A percentile compares a stretch with the other conserved stretches of the same genome.
Conservation (phyloP, 2,113 vertebrate species). For the Anarhynchus alexandrinus region DNA sequence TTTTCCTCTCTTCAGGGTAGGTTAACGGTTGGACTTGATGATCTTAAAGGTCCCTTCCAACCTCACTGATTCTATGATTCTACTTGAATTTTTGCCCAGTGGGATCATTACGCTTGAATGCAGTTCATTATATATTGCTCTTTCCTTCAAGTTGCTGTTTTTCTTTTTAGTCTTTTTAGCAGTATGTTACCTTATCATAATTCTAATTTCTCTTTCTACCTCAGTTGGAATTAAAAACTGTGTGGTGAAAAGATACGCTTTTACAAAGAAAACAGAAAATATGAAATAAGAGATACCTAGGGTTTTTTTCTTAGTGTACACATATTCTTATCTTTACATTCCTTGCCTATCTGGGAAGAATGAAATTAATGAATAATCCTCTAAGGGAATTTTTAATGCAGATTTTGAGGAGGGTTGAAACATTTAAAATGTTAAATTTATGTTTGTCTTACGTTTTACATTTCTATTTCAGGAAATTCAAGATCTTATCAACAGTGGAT, state of each 20-base stretch:
- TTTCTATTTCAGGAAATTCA: slow-evolving; percentile 81
- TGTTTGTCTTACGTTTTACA: not conserved
- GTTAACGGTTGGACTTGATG: too few relatives aligned
- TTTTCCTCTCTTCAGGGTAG: too few relatives aligned
- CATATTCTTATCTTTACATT: not conserved
- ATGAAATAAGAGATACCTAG: not conserved
- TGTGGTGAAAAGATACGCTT: not conserved
- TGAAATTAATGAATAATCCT: not conserved
- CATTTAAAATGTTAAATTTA: not conserved
- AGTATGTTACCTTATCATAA: not conserved
- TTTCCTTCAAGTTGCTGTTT: not conserved
- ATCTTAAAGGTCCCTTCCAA: too few relatives aligned
- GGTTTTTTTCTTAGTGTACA: not conserved
- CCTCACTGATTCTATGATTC: too few relatives aligned
- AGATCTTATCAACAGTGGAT: slow-evolving; percentile 95
- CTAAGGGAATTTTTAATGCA: not conserved
- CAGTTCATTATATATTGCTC: not conserved
- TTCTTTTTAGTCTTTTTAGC: not conserved
- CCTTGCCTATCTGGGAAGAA: not conserved
- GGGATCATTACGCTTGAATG: not conserved
- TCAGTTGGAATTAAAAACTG: not conserved
- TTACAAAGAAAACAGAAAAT: not conserved
- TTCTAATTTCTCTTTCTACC: not conserved
- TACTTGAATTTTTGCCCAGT: not conserved
- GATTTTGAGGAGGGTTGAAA: not conserved